These are phyloP conservation scores for Himalopsyche japonica DNA, from an alignment of 2,888 invertebrate genomes.

Conservation along the genomic window DNA sequence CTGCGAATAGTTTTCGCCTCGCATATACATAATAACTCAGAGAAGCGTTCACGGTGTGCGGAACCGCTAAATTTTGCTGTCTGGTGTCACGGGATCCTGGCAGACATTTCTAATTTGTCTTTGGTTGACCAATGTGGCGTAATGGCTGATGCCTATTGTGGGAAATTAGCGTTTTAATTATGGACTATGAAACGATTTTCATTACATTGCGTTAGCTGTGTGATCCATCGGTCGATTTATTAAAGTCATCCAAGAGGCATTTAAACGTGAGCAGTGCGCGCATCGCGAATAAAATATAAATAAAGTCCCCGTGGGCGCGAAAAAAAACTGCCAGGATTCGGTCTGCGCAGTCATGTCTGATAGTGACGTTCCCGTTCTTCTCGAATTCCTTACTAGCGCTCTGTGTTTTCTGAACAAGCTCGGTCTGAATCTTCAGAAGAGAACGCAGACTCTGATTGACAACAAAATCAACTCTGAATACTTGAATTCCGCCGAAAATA, in stretches of 20 bases:
- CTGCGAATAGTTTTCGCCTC: not conserved
- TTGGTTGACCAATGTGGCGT: conserved; percentile 27
- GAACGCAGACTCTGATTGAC: conserved; percentile 52
- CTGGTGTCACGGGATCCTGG: conserved; percentile 30
- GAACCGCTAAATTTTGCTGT: conserved; percentile 28
- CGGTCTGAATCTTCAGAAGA: conserved; percentile 52
- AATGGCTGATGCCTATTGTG: conserved; percentile 10
- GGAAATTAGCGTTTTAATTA: not conserved
- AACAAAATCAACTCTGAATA: conserved; percentile 52
- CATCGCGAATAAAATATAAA: not conserved
- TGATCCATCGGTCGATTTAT: not conserved
- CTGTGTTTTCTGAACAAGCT: conserved; percentile 57
- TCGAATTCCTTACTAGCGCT: conserved; percentile 43
- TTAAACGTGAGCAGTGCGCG: not conserved
- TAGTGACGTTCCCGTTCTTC: not conserved
- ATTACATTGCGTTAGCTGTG: too few species aligned
- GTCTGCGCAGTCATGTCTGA: not conserved
- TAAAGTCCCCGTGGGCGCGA: not conserved
- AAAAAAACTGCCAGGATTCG: not conserved
- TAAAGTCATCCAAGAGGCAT: not conserved
- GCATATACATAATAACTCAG: not conserved
- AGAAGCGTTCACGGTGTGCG: conserved; percentile 17
- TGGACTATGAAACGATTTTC: not conserved
- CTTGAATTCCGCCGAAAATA: conserved; percentile 51
- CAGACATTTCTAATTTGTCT: conserved; percentile 20